Base-by-base conservation (phyloP, 2,888 invertebrate species). In the Morpho helenor region DNA sequence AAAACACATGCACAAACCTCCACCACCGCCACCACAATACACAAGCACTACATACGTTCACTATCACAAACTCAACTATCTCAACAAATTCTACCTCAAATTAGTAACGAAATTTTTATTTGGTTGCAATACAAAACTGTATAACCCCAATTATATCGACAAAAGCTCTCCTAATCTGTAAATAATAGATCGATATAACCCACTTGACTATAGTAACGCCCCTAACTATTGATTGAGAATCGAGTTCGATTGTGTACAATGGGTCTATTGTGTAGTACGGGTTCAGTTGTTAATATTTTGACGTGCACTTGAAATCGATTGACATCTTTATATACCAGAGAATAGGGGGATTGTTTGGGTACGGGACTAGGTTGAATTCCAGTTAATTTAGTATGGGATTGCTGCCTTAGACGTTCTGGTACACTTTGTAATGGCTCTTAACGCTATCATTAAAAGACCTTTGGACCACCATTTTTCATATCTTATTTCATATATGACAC, bases 181-280 rank as follows among this genome's bases (percentile, higher is more conserved):
- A 49, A 62, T 62, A 69, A 70, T 69, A 65, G 66, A 66, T 58
- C 54, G 54, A 54, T 54, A 54, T 62, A 69, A 61, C 64, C 77
- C 84, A 85, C 85, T 85, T 84, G 85, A 84, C 76, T 73, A 76
- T 76, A 73, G 62, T 70, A 77, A 70, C 75, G 71, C 71, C 71
- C 70, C 75, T 73, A 67, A 69, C 68, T 82, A 84, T 56, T 68
- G 77, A 54, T 42, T 54, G 47, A 54, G 47, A 77, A 68, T 61
- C 57, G 62, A 65, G 51, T 60, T 59, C 61, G 53, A 58, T 58
- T 52, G 10, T 39, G 45, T 31, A 57, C 59, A 56, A 59, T 56
- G 54, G 48, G 45, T 8, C 49, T 39, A 56, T 62, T 59, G 62
- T 59, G 47, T 41, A 42, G 52, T 49, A 55, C 51, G 22, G 23